Conservation (phyloP, 2,797 vertebrate genomes). For the Rhodeus uyekii region DNA sequence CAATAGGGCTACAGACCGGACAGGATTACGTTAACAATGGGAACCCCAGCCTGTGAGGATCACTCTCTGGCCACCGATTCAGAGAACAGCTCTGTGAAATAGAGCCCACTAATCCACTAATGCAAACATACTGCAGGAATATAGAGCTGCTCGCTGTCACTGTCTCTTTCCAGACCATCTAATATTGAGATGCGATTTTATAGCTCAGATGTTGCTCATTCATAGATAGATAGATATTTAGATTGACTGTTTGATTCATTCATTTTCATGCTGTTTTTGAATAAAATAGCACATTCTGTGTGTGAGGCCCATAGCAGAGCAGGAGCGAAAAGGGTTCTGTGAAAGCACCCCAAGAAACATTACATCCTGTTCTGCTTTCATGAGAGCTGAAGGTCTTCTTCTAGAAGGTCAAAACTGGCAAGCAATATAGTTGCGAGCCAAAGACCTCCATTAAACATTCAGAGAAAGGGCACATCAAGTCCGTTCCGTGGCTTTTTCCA, state of each 20-base stretch:
- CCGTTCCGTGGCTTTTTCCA: constrained; percentile 35
- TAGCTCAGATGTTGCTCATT: background rate
- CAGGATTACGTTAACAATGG: constrained; percentile 57
- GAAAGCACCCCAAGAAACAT: constrained; percentile 20
- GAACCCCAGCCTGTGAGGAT: constrained; percentile 52
- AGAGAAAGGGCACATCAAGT: constrained; percentile 50
- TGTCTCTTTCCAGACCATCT: background rate
- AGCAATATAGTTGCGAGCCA: constrained; percentile 41
- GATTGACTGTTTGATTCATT: background rate
- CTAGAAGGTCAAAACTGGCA: constrained; percentile 43
- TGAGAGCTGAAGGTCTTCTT: constrained; percentile 39
- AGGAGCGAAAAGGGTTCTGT: constrained; percentile 18
- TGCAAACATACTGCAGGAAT: constrained; percentile 49
- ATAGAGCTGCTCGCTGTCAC: background rate
- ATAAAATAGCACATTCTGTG: constrained; percentile 14
- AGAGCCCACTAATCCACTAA: constrained; percentile 57
- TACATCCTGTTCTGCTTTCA: constrained; percentile 46
- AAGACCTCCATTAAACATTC: constrained; percentile 61
- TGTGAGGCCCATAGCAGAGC: background rate
- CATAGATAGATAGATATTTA: background rate
- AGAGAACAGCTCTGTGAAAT: constrained; percentile 51
- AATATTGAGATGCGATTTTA: background rate
- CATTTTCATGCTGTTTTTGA: background rate
- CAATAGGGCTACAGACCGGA: constrained; percentile 58
- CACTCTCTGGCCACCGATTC: constrained; percentile 37